Percentiles rank a stretch among this genome's conserved stretches.
Conservation (phyloP, 2,113 vertebrate species). For the Oryzias javanicus region DNA sequence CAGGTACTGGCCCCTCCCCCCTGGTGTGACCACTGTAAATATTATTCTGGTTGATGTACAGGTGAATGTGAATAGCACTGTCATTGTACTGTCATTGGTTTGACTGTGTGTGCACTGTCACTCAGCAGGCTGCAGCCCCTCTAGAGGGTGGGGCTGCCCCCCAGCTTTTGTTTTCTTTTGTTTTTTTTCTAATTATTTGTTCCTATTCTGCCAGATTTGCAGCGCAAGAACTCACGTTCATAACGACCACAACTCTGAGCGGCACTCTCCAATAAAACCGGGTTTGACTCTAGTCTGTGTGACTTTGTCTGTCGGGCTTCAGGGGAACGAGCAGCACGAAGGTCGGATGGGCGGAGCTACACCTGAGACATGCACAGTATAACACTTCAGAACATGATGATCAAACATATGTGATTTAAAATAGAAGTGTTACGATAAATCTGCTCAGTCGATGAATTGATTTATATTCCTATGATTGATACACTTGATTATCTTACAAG, state of each 20-base stretch:
- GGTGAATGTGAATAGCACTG: conserved; percentile 71
- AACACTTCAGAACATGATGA: too few relatives aligned
- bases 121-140: conserved; percentile 35
- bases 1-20: conserved; percentile 65
- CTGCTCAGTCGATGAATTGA: too few relatives aligned
- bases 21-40: conserved; percentile 73
- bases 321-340: neutral
- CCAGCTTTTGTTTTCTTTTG: conserved; percentile 48
- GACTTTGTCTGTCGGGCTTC: neutral
- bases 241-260: conserved; percentile 52
- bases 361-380: too few relatives aligned
- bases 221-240: conserved; percentile 56
- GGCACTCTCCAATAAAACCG: conserved; percentile 67
- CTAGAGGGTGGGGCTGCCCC: conserved; percentile 27
- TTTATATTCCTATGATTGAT: too few relatives aligned
- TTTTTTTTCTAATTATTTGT: conserved; percentile 36
- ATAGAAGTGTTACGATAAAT: too few relatives aligned
- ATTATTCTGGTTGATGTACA: conserved; percentile 63
- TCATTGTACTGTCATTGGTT: conserved; percentile 68
- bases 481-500: too few relatives aligned
- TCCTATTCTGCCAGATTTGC: conserved; percentile 34
- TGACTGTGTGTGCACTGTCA: conserved; percentile 55
- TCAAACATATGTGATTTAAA: too few relatives aligned
- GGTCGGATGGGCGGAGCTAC: too few relatives aligned
- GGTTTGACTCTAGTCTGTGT: conserved; percentile 47